Evolutionary conservation across 1,140 invertebrate species (phyloP).

Genomic region (Phortica variegata): DNA sequence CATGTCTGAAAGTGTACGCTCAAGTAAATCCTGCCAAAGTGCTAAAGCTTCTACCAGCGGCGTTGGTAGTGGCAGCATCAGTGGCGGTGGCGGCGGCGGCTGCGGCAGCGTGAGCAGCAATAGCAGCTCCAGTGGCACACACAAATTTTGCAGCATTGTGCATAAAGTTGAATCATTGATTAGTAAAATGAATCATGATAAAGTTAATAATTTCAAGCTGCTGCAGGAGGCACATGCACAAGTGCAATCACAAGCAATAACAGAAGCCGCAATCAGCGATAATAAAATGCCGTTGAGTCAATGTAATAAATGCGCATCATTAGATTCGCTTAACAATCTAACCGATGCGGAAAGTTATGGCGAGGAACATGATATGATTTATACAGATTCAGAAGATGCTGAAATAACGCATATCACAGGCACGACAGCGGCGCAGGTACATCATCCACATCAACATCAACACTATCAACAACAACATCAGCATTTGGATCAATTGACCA

Average conservation of each 20-base stretch:
- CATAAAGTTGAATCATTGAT: slow-evolving; percentile 56
- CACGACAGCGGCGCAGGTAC: slow-evolving; percentile 51
- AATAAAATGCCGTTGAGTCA: background rate
- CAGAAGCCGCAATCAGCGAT: slow-evolving; percentile 6
- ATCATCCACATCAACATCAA: slow-evolving; percentile 23
- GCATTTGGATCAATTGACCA: slow-evolving; percentile 48
- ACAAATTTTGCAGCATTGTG: slow-evolving; percentile 52
- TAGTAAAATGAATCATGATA: slow-evolving; percentile 53
- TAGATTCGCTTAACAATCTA: slow-evolving; percentile 68
- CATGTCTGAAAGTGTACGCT: slow-evolving; percentile 17
- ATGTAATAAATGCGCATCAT: slow-evolving; percentile 60
- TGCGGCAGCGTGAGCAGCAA: slow-evolving; percentile 11
- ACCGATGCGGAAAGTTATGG: slow-evolving; percentile 56
- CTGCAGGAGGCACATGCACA: too few species aligned
- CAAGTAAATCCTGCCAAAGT: background rate
- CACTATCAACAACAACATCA: slow-evolving; percentile 10
- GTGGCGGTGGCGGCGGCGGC: background rate
- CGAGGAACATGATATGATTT: slow-evolving; percentile 37
- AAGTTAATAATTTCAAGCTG: slow-evolving; percentile 39
- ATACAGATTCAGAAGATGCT: slow-evolving; percentile 51
- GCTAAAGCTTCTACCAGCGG: too few species aligned
- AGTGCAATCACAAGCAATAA: slow-evolving; percentile 24
- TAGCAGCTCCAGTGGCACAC: slow-evolving; percentile 11
- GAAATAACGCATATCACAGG: slow-evolving; percentile 55
- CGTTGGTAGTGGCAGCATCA: background rate